Evolutionary conservation across 2,797 vertebrate genomes (phyloP), one percentile per base, ranked within the genome.

Genomic region (Sebastes hopkinsi): DNA sequence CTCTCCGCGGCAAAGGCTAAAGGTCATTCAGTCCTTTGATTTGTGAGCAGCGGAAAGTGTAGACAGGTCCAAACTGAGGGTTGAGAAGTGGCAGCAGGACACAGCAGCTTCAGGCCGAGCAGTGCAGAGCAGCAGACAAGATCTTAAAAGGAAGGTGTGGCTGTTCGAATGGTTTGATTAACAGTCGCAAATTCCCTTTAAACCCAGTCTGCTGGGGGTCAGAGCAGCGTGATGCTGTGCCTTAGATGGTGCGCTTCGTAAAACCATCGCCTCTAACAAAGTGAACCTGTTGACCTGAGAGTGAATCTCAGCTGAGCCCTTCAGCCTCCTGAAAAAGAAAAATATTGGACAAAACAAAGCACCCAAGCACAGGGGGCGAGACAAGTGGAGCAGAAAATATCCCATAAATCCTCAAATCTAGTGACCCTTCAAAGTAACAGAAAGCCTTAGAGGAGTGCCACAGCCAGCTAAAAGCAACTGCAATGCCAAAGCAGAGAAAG

Each of bases 101-200:
- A 64, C 34, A 22, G 78, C 85, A 56, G 81, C 73, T 77, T 82
- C 32, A 61, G 84, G 67, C 62, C 29, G 73, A 88, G 91, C 87
- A 92, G 92, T 80, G 94, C 84, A 94, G 92, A 95, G 94, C 94
- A 95, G 94, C 96, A 96, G 96, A 94, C 96, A 96, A 96, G 96
- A 96, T 96, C 95, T 96, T 96, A 96, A 96, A 96, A 96, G 96
- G 96, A 96, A 96, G 96, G 95, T 96, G 96, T 96, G 96, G 95
- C 96, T 96, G 96, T 96, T 96, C 95, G 92, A 95, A 93, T 88
- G 77, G 86, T 94, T 94, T 95, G 92, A 96, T 92, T 95, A 96
- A 96, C 96, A 96, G 96, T 96, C 96, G 96, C 96, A 96, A 96
- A 96, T 96, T 96, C 96, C 96, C 96, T 96, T 96, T 96, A 96